These are phyloP conservation scores for Sapayoa aenigma DNA, from an alignment of 2,113 vertebrate species.

Conservation along the genomic window DNA sequence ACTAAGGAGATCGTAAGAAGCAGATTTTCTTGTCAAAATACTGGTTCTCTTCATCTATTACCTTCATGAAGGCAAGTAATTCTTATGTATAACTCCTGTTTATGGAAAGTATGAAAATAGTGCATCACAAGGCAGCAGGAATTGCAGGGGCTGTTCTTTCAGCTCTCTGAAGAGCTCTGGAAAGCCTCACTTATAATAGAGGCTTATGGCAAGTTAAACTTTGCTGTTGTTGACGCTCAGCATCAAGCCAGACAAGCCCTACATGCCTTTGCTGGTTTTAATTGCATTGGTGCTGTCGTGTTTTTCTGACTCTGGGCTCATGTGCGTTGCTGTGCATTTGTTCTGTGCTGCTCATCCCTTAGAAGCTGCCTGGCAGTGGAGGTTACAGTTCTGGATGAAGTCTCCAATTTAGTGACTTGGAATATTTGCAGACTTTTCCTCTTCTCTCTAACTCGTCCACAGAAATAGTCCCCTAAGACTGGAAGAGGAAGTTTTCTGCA, in stretches of 20 bases:
- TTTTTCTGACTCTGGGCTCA: not conserved
- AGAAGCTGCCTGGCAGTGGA: not conserved
- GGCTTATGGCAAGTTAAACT: not conserved
- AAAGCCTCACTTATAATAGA: not conserved
- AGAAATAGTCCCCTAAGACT: not conserved
- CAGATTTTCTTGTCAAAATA: not conserved
- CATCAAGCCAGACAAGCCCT: not conserved
- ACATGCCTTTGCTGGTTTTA: not conserved
- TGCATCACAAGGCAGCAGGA: not conserved
- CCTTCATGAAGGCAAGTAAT: not conserved
- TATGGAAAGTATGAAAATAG: not conserved
- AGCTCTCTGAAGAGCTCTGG: not conserved
- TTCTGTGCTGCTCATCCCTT: not conserved
- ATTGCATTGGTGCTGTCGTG: not conserved
- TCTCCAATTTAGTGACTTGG: not conserved
- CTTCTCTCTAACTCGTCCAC: not conserved
- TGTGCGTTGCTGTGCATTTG: not conserved
- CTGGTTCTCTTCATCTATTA: not conserved
- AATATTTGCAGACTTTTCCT: not conserved
- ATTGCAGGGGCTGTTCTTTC: not conserved
- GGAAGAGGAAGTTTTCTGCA: not conserved
- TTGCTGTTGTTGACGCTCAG: not conserved
- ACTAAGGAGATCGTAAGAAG: not conserved
- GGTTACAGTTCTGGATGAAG: not conserved
- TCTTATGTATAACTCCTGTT: not conserved